These are phyloP conservation scores for Pristionchus entomophagus DNA, from an alignment of 2,888 invertebrate genomes.

Conservation along the genomic window DNA sequence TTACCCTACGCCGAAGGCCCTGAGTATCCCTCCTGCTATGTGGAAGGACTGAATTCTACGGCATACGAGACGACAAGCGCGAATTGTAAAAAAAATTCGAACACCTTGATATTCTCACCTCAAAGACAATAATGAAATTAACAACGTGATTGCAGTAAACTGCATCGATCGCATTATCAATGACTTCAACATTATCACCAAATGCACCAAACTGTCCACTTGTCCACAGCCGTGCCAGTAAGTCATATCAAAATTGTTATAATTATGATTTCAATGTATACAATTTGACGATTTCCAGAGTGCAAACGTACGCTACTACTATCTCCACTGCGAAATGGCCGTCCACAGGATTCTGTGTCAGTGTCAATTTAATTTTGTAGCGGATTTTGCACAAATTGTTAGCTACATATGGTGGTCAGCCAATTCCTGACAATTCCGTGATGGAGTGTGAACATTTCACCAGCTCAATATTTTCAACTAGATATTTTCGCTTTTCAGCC, in stretches of 20 bases:
- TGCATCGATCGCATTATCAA: conserved; percentile 63
- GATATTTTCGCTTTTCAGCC: background rate
- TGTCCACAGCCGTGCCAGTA: conserved; percentile 73
- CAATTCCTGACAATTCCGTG: no score
- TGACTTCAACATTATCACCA: conserved; percentile 62
- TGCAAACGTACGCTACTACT: conserved; percentile 68
- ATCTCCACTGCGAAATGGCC: conserved; percentile 74
- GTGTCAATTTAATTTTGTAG: no score
- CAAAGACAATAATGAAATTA: no score
- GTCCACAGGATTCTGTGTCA: conserved; percentile 65
- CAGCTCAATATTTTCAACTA: no score
- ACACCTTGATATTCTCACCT: no score
- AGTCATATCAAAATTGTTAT: no score
- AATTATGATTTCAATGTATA: no score
- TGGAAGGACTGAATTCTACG: background rate
- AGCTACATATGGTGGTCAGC: no score
- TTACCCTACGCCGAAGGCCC: conserved; percentile 10
- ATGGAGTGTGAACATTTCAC: no score
- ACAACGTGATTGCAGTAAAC: conserved; percentile 52
- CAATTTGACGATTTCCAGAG: conserved; percentile 57
- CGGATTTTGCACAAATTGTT: no score
- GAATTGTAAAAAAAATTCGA: background rate
- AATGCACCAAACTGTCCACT: conserved; percentile 63
- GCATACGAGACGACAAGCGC: background rate
- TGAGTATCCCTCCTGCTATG: background rate